Base-by-base conservation (phyloP, 2,113 vertebrate species). In the Puntigrus tetrazona region DNA sequence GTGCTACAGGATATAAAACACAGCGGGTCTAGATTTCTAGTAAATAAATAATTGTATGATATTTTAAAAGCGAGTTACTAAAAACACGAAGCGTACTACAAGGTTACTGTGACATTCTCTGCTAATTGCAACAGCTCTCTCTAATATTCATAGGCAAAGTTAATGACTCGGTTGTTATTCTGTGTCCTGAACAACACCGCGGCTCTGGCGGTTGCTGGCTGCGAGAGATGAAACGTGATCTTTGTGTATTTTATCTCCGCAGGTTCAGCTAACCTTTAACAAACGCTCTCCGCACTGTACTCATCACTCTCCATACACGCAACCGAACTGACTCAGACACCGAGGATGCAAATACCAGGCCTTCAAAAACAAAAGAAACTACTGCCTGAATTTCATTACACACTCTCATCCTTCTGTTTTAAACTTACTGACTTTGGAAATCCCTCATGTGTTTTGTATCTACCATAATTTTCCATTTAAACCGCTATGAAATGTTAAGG, bases 221-320 rank as follows among this genome's bases (percentile, higher is more conserved):
- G 75, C 78, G 45, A 85, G 47, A 85, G 74, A 83, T 81, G 57
- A 88, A 86, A 84, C 67, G 9, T 85, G 79, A 85, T 86, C 73
- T 88, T 61, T 85, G 79, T 65, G 73, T 13, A 61, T 70, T 74
- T 78, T 43, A 85, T 74, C 55, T 83, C 57, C 34, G 47, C 38
- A 77, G 52, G 81, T 70, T 79, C 25, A 70, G 31, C 76, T 87
- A 80, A 81, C 81, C 65, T 79, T 89, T 74, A 52, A 65, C 52
- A 20, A 76, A 84, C 69, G 61, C 78, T 41, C 72, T n/a, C 16
- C 34, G 38, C n/a, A 31, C 25, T 27, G 9, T 41, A 65, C 41
- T 43, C 75, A 52, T 65, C 52, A 11, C 25, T 38, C 69, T 80
- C 31, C 59, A 78, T 29, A 43, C 31, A 67, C 7, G 14, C 74